Percentiles rank a stretch among this genome's conserved stretches.
phyloP scores from a whole-genome alignment of 2,888 invertebrate species.

The Melikaiella ostensackeni region DNA sequence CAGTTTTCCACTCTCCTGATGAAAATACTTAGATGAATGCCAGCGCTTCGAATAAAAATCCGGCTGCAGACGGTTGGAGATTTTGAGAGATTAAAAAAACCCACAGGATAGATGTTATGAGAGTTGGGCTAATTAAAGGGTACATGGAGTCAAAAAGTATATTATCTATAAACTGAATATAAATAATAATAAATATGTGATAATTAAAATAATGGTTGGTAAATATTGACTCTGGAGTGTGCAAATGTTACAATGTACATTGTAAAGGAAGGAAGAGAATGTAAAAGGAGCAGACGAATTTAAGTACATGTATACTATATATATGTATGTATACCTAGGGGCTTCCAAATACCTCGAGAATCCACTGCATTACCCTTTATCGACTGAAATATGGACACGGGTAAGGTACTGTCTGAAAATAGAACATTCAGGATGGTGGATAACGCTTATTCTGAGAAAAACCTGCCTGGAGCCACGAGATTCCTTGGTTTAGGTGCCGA shows the following conservation, averaged over 20 bases:
- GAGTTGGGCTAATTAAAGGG: no score
- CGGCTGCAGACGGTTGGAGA: no score
- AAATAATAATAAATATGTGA: background rate
- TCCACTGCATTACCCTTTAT: constrained; percentile 64
- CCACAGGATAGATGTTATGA: no score
- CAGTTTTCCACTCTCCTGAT: no score
- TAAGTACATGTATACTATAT: constrained; percentile 37
- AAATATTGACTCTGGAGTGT: background rate
- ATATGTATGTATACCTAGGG: constrained; percentile 44
- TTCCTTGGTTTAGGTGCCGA: constrained; percentile 12
- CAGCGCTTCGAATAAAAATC: no score
- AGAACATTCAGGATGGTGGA: constrained; percentile 55
- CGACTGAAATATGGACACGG: constrained; percentile 62
- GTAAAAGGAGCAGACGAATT: constrained; percentile 30
- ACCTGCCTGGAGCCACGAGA: constrained; percentile 40
- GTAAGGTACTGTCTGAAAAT: constrained; percentile 60
- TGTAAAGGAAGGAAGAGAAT: constrained; percentile 10
- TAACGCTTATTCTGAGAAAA: constrained; percentile 57
- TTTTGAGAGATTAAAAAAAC: no score
- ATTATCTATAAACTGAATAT: background rate
- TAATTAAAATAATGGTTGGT: background rate
- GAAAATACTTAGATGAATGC: no score
- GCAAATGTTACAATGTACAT: background rate
- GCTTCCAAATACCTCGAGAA: constrained; percentile 50
- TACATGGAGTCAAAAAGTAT: no score